Evolutionary conservation across 2,888 invertebrate species (phyloP), one percentile per base, ranked within the genome.

Genomic region (Drosophila histrio): DNA sequence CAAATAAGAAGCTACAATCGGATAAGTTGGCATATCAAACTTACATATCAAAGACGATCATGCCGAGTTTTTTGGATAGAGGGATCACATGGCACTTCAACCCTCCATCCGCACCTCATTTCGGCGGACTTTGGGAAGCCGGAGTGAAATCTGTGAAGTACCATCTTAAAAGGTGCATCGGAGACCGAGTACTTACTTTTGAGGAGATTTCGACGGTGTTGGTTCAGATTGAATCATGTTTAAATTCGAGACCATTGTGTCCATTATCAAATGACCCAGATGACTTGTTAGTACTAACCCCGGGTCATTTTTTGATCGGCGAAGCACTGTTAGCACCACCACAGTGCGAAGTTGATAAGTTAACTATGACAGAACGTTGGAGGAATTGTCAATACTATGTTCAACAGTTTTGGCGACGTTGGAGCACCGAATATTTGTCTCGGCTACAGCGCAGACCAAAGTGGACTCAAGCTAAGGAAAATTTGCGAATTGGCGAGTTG

Each of bases 81-180:
- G 41, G 41, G 11, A 43, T 43, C 5, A 43, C 41, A 4, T 43
- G 41, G 41, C 41, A 43, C 22, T 24, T 43, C 22, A 43, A 43
- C 24, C 22, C 41, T n/a, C 43, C 43, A n/a, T 43, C 43, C 7
- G 26, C 24, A n/a, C 26, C 43, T 22, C 24, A 43, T n/a, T 43
- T 43, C n/a, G 26, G 26, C 7, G 43, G 43, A 11, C 22, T 2
- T n/a, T 22, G n/a, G n/a, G n/a, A n/a, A n/a, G n/a, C n/a, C n/a
- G n/a, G n/a, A n/a, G n/a, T n/a, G n/a, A n/a, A n/a, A n/a, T 21
- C 22, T 22, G 24, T 7, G 36, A 36, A 36, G 13, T 36, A 26
- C 8, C 26, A 26, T 8, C 26, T 26, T 8, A 26, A 26, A 26
- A 4, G 26, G 8, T 26, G 26, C 8, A 26, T 26, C 8, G 26